Evolutionary conservation across 1,140 invertebrate species (phyloP), one percentile per base, ranked within the genome.

Genomic region (Rhyzopertha dominica): DNA sequence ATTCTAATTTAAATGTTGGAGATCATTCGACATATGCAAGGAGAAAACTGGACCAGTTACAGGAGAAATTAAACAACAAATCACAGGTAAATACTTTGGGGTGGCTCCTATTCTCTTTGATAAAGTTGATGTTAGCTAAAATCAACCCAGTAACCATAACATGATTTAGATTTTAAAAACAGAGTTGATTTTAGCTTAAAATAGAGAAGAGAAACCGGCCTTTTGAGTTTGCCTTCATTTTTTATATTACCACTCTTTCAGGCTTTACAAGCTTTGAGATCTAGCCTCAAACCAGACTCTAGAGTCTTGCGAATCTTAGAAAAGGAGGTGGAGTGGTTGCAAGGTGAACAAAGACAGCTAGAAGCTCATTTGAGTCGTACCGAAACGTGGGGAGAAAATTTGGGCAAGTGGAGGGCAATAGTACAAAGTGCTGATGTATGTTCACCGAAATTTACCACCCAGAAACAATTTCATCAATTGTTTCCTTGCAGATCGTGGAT

Each of bases 321-420:
- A 31, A 82, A 82, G 59, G 89, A 93, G 65, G 82, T 92, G 41
- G 84, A 87, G 53, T 80, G 80, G 63, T 68, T 94, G 24, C 80
- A 85, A 38, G 78, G 78, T 2, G 88, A 92, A 56, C 83, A 84
- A 59, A 67, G 82, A 40, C 77, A 86, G 46, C 62, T 92, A 9
- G 87, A 92, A 63, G 82, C 82, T 1, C 89, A 93, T 69, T 74
- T 93, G 20, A 77, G 80, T n/a, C 75, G 89, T 24, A 92, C 89
- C 0, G 86, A 91, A 69, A 79, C 82, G 32, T 95, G 90, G 90
- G 85, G 83, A 2, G 85, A 91, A 53, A 86, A 93, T 66, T 72
- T 92, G 40, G 89, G 90, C 14, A 76, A 77, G 43, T 95, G 90
- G 90, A 77, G 81, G 49, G 87, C 87, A 5, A 77, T 81, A 32